These are phyloP conservation scores for Tapirus terrestris DNA, from an alignment of 2,113 vertebrate species.

Conservation along the genomic window DNA sequence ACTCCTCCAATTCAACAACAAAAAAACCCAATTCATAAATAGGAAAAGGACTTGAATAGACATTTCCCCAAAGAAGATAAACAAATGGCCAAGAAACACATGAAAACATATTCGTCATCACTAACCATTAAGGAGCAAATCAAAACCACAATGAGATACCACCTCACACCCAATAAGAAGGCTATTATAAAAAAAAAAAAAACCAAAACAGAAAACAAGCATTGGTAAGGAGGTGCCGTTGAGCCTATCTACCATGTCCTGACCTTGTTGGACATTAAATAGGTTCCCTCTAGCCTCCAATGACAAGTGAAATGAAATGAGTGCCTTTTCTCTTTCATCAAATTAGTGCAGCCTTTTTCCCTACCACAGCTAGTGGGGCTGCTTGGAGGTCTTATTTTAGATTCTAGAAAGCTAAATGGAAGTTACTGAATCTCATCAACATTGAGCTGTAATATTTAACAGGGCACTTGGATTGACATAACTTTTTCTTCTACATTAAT, in stretches of 20 bases:
- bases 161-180: neutral
- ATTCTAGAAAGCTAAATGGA: neutral
- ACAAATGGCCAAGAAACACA: neutral
- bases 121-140: neutral
- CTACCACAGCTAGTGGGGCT: too few relatives aligned
- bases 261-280: neutral
- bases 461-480: neutral
- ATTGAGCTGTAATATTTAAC: neutral
- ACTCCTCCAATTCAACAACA: neutral
- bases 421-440: neutral
- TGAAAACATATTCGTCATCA: neutral
- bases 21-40: neutral
- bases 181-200: neutral
- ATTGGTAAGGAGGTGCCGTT: neutral
- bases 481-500: neutral
- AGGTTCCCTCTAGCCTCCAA: neutral
- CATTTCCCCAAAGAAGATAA: neutral
- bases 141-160: neutral
- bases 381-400: neutral
- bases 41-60: neutral
- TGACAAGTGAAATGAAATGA: neutral
- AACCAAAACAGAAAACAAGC: neutral
- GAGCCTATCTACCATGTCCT: neutral
- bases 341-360: neutral
- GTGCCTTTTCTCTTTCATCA: neutral